Evolutionary conservation across 2,113 vertebrate species (phyloP).

Genomic region (Pygoscelis antarcticus): DNA sequence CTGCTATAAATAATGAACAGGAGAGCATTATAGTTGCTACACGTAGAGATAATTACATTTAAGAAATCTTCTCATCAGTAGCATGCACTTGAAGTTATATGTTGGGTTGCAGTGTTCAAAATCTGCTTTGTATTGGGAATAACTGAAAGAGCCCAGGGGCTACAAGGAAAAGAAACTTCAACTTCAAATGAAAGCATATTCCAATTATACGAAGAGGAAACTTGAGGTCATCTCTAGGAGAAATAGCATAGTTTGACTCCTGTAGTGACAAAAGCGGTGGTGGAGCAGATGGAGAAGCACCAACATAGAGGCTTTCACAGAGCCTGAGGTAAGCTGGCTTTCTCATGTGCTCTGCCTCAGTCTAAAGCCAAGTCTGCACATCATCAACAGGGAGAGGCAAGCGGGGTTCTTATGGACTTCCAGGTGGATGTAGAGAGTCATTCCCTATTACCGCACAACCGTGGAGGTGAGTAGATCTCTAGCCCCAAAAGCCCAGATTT

Average conservation of each 20-base stretch:
- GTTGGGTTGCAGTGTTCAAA: neutral
- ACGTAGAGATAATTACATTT: accelerated
- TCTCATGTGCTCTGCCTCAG: neutral
- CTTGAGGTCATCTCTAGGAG: neutral
- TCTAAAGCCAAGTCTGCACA: neutral
- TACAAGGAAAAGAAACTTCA: neutral
- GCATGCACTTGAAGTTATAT: neutral
- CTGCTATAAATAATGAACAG: neutral
- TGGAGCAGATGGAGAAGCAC: neutral
- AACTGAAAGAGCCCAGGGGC: neutral
- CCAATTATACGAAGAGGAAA: neutral
- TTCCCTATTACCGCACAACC: neutral
- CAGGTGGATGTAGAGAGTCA: neutral
- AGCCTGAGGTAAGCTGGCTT: neutral
- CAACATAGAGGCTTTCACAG: neutral
- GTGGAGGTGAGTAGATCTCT: neutral
- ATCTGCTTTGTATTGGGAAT: neutral
- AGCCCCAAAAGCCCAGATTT: neutral
- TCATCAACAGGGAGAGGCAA: neutral
- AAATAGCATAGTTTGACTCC: neutral
- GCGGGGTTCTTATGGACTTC: accelerated
- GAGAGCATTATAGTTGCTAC: neutral
- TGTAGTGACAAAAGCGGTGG: neutral
- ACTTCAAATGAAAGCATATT: neutral
- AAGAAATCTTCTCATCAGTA: neutral